phyloP scores from a whole-genome alignment of 2,797 vertebrate species.

The Hippopotamyrus pictus region DNA sequence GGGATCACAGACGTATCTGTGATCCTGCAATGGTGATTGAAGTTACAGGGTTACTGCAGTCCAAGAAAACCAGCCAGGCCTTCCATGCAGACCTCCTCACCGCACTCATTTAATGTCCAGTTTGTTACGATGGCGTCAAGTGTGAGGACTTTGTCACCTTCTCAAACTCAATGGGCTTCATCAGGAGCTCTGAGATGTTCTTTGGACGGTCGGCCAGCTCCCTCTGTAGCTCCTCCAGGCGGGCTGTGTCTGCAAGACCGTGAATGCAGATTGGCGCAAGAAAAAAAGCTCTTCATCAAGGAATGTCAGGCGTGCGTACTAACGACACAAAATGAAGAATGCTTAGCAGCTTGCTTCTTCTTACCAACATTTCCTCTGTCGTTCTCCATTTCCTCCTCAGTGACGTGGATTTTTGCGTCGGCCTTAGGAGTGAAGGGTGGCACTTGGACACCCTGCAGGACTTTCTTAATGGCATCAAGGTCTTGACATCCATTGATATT shows the following conservation, averaged over 20 bases:
- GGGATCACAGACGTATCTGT: constrained; percentile 30
- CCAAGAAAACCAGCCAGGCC: not conserved
- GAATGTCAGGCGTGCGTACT: not conserved
- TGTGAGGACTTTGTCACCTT: constrained; percentile 65
- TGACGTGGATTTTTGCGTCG: constrained; percentile 49
- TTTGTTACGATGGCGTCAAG: constrained; percentile 15
- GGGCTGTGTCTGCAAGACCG: constrained; percentile 45
- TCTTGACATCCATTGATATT: constrained; percentile 35
- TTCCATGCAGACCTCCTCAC: constrained; percentile 33
- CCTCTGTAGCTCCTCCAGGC: constrained; percentile 50
- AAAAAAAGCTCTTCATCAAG: not conserved
- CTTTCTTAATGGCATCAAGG: not conserved
- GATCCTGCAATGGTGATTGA: not conserved
- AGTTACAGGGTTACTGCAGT: not conserved
- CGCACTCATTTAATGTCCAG: constrained; percentile 29
- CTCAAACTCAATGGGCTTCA: constrained; percentile 74
- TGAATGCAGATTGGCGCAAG: constrained; percentile 15
- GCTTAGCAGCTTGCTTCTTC: constrained; percentile 23
- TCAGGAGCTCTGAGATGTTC: constrained; percentile 37
- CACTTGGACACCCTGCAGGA: constrained; percentile 45
- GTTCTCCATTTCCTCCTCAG: constrained; percentile 53
- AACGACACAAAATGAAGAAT: not conserved
- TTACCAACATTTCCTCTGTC: constrained; percentile 54
- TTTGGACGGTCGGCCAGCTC: constrained; percentile 41
- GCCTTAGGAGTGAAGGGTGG: constrained; percentile 50